Conservation (phyloP, 2,888 invertebrate genomes). For the Chesias legatella region DNA sequence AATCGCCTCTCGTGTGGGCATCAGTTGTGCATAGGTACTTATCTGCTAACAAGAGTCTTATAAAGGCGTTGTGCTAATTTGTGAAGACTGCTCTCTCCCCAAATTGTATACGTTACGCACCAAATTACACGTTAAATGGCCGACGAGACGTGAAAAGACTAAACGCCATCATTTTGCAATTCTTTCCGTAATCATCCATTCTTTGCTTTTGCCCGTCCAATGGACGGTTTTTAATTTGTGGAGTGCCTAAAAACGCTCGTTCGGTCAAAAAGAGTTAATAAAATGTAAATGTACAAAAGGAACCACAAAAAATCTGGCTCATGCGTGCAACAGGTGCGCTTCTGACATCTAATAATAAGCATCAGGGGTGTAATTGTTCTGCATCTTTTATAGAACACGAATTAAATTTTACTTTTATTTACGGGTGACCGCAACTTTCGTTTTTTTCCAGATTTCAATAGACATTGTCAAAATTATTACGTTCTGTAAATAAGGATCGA, state of each 20-base stretch:
- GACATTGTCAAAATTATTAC: conserved; percentile 24
- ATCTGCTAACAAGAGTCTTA: conserved; percentile 16
- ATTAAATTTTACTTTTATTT: conserved; percentile 53
- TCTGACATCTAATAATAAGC: conserved; percentile 67
- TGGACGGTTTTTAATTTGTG: conserved; percentile 69
- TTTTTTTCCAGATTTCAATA: conserved; percentile 42
- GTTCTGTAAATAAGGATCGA: conserved; percentile 17
- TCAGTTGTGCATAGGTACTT: conserved; percentile 3
- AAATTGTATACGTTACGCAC: conserved; percentile 41
- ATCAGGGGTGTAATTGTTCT: conserved; percentile 54
- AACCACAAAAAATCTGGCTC: conserved; percentile 63
- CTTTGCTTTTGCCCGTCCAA: conserved; percentile 58
- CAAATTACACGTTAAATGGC: conserved; percentile 56
- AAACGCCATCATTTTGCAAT: conserved; percentile 41
- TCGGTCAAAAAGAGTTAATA: conserved; percentile 65
- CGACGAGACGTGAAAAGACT: conserved; percentile 62
- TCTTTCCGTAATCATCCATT: conserved; percentile 54
- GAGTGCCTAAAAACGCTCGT: conserved; percentile 75
- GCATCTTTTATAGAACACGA: conserved; percentile 47
- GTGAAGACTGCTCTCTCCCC: conserved; percentile 35
- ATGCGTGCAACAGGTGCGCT: conserved; percentile 69
- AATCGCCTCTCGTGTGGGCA: conserved; percentile 19
- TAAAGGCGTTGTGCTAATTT: conserved; percentile 37
- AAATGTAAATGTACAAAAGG: conserved; percentile 75
- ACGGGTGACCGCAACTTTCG: conserved; percentile 56